These are phyloP conservation scores for Zapus hudsonius DNA, from an alignment of 2,113 vertebrate species.

Conservation along the genomic window DNA sequence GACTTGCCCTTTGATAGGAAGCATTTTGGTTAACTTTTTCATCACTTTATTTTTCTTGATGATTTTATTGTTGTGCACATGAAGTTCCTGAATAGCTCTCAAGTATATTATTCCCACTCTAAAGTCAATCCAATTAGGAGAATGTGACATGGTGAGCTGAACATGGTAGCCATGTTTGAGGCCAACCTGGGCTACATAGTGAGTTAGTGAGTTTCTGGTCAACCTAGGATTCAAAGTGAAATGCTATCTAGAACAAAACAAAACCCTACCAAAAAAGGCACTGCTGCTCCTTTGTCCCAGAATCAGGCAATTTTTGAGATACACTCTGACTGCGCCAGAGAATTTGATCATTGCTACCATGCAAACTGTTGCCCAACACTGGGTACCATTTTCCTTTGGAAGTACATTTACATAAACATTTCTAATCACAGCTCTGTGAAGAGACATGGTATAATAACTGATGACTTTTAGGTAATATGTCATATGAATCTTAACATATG, in stretches of 20 bases:
- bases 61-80: constrained; percentile 29
- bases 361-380: constrained; percentile 80
- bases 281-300: not conserved
- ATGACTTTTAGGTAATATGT: constrained; percentile 89
- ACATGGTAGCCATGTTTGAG: not conserved
- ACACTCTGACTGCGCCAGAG: constrained; percentile 76
- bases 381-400: constrained; percentile 83
- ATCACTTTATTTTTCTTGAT: not conserved
- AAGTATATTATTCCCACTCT: not conserved
- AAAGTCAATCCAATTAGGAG: constrained; percentile 68
- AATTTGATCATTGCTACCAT: constrained; percentile 73
- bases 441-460: constrained; percentile 84
- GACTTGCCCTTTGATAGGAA: not conserved
- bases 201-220: not conserved
- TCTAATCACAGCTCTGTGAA: constrained; percentile 84
- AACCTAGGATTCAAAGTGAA: not conserved
- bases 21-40: not conserved
- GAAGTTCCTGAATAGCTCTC: not conserved
- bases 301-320: constrained; percentile 80
- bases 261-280: no score
- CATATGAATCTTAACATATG: constrained; percentile 89
- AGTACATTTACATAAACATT: constrained; percentile 87
- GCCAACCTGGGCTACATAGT: not conserved
- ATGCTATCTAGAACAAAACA: no score
- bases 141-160: not conserved